Evolutionary conservation across 2,797 vertebrate species (phyloP), one percentile per base, ranked within the genome.

Genomic region (Chloroceryle amazona): DNA sequence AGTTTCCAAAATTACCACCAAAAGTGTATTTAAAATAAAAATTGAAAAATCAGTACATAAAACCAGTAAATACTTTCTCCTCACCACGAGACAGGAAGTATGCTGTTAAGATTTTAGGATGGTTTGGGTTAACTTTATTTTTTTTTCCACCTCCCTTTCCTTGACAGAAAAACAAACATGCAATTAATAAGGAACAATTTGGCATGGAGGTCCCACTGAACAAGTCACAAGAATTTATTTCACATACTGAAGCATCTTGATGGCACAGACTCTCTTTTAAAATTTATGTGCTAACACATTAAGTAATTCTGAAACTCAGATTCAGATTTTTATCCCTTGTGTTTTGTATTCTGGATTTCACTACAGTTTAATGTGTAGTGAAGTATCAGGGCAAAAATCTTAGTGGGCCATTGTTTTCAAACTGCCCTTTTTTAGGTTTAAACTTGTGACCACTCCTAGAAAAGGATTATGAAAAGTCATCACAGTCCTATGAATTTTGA

Each of bases 291-390:
- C 20, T 70, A 88, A 25, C 17, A 25, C 15, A 55, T 42, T n/a
- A 86, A 78, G 51, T 57, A 84, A 65, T 60, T 94, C 37, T 90
- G 66, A 96, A 93, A 89, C 67, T 25, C 44, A 90, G 67, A 49
- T 17, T 71, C 68, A 73, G 17, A 58, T 71, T 91, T 78, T 86
- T 60, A 75, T 42, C 54, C 11, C 44, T 39, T n/a, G 13, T 90
- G 10, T 28, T 83, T 31, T 81, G n/a, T 54, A 66, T 29, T 89
- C 47, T 73, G 58, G 28, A 74, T 58, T 94, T 95, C 61, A 71
- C 61, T 81, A 29, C 37, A 41, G 8, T 22, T 82, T 55, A 94
- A 61, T 17, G 26, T 9, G 42, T 31, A 42, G 10, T 4, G 51
- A 90, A 52, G 4, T 65, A 81, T 10, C 8, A 80, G 52, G 44